Base-by-base conservation (phyloP, 2,888 invertebrate species). In the Scelioninae gen. 1 region DNA sequence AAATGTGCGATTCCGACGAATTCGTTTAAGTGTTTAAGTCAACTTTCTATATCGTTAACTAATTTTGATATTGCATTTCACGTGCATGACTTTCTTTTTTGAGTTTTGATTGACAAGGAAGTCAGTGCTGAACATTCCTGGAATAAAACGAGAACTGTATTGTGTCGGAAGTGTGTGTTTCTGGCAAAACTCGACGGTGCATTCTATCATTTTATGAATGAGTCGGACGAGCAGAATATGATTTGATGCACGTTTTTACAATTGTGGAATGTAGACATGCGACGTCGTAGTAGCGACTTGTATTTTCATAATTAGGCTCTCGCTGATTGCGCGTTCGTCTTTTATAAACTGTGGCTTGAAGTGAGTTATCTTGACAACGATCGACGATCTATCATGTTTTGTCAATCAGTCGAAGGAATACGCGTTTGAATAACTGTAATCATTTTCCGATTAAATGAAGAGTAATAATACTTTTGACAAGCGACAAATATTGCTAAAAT, bases 231-330 rank as follows among this genome's bases (percentile, higher is more conserved):
- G 58, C 63, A 71, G 16, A 23, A 58, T 62, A 71, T 78, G 56
- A 78, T 78, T 78, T 78, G 58, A 78, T 58, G 71, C 69, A 78
- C 78, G 65, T 78, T 78, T 78, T 78, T 78, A 71, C 71, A 65
- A 72, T 65, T 72, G 69, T 71, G 78, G 43, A 56, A 63, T 71
- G 63, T 78, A 78, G 71, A 65, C 63, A 71, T 71, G 63, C 62
- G 78, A 78, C 11, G 45, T 66, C 60, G 38, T 60, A 62, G 49
- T 62, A 76, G 60, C 47, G 43, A 63, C 71, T 65, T 78, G 78
- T 78, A 78, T 65, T 72, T 78, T 78, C 78, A 45, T 78, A 78
- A 65, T 65, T 78, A 63, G 45, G 65, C 71, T 69, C 58, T 58
- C 40, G 58, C 58, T 65, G 58, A 71, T 72, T 55, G 55, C 53